A percentile compares a stretch with the other conserved stretches of the same genome.
Conservation (phyloP, 2,113 vertebrate species). For the Pipa parva region DNA sequence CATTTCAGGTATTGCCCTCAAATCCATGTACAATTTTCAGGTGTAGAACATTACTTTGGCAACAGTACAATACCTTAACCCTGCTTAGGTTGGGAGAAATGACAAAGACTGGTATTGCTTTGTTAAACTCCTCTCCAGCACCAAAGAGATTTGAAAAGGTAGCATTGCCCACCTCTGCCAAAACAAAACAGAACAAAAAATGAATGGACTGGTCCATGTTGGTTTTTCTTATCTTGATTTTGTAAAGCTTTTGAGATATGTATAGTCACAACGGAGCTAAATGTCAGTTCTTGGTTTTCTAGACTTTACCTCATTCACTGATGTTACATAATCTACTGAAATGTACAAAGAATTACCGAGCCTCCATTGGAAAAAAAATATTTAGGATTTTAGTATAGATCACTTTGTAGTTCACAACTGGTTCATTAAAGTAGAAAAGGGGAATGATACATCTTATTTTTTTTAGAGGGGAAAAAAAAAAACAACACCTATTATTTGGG, state of each 20-base stretch:
- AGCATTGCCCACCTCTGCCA: background rate
- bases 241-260: constrained; percentile 18
- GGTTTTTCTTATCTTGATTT: constrained; percentile 20
- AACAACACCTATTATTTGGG: constrained; percentile 5
- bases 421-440: constrained; percentile 4
- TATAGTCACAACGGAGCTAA: constrained; percentile 25
- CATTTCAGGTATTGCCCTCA: background rate
- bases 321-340: constrained; percentile 13
- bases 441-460: background rate
- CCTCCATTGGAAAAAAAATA: constrained; percentile 14
- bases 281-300: constrained; percentile 7
- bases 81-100: background rate
- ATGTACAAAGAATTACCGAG: constrained; percentile 6
- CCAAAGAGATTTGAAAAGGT: background rate
- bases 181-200: too few species aligned
- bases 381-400: constrained; percentile 15
- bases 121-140: background rate
- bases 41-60: background rate
- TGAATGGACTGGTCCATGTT: constrained; percentile 15
- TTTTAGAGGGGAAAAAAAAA: too few species aligned
- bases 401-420: background rate
- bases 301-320: constrained; percentile 13
- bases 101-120: background rate
- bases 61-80: background rate
- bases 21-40: background rate